Percentiles rank a stretch among this genome's conserved stretches.
Evolutionary conservation across 2,888 invertebrate species (phyloP).

Genomic region (Epicampocera succincta): DNA sequence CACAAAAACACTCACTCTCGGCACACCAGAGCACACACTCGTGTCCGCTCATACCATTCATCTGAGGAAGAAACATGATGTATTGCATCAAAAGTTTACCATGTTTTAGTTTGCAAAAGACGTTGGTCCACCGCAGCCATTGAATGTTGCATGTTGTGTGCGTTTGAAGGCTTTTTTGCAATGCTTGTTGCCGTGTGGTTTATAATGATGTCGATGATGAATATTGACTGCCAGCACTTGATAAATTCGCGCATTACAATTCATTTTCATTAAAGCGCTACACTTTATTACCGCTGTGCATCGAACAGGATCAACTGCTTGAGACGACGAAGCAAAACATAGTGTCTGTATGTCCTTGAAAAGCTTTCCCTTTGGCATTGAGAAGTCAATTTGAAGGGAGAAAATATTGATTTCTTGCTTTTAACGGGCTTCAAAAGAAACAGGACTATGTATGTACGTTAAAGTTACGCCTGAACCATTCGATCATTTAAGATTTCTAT

Average conservation of each 20-base stretch:
- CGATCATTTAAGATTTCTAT: no score
- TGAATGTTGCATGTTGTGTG: constrained; percentile 47
- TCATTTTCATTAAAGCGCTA: constrained; percentile 59
- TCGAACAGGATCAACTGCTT: neutral
- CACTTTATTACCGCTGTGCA: neutral
- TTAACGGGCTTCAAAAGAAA: no score
- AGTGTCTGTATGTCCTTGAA: no score
- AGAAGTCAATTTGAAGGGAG: no score
- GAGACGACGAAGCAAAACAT: neutral
- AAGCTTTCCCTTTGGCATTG: no score
- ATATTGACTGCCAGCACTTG: constrained; percentile 67
- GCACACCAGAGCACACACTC: constrained; percentile 7
- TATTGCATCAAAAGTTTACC: constrained; percentile 56
- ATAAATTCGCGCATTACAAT: constrained; percentile 71
- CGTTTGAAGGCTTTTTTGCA: constrained; percentile 9
- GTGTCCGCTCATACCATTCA: neutral
- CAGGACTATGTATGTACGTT: no score
- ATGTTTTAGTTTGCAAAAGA: constrained; percentile 26
- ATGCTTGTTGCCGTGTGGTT: constrained; percentile 43
- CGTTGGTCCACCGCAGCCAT: constrained; percentile 54
- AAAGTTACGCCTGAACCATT: no score
- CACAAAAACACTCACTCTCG: constrained; percentile 49
- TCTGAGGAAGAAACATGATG: constrained; percentile 15
- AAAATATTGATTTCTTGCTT: no score
- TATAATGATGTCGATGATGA: constrained; percentile 64